Base-by-base conservation (phyloP, 2,113 vertebrate species). In the Chelonoidis abingdonii region DNA sequence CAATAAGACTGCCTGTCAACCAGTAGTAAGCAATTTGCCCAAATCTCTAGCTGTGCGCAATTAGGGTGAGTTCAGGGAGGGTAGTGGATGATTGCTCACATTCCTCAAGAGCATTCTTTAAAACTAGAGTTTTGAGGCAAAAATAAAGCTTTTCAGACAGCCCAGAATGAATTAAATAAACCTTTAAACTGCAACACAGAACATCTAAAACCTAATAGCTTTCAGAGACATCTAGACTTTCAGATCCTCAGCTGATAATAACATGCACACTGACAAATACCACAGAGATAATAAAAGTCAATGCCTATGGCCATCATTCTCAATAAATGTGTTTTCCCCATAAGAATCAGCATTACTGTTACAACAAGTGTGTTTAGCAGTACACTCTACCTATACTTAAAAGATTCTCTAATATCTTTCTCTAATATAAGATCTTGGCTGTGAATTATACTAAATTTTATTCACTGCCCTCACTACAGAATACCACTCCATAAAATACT, bases 231-330 rank as follows among this genome's bases (percentile, higher is more conserved):
- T 83, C 75, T 92, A 89, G 76, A 47, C 27, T 12, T 86, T 80
- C 91, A 92, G 92, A 24, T 10, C 72, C 49, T 13, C 47, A 88
- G 76, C 22, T 76, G 49, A 91, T 91, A 94, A 89, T 17, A 97
- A 35, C 47, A 86, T 50, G 85, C 54, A 94, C 79, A 41, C 94
- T 94, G 83, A 86, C 80, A 88, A 79, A 25, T 31, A 86, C 83
- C 93, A 22, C 24, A 90, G 85, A 85, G 88, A 88, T 94, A 94
- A 93, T 90, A 93, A 92, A 94, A 94, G 75, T 85, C 17, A 83
- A 11, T 79, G 75, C 11, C 52, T 86, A 82, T 92, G 81, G 21
- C 80, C 87, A 89, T 95, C 87, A 87, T 44, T 76, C 52, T 92
- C 94, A 91, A 92, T 83, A 90, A 92, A 90, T 86, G 83, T 57